Percentiles rank a stretch among this genome's conserved stretches.
Evolutionary conservation across 2,888 invertebrate species (phyloP).

Genomic region (Willowsia nigromaculata): DNA sequence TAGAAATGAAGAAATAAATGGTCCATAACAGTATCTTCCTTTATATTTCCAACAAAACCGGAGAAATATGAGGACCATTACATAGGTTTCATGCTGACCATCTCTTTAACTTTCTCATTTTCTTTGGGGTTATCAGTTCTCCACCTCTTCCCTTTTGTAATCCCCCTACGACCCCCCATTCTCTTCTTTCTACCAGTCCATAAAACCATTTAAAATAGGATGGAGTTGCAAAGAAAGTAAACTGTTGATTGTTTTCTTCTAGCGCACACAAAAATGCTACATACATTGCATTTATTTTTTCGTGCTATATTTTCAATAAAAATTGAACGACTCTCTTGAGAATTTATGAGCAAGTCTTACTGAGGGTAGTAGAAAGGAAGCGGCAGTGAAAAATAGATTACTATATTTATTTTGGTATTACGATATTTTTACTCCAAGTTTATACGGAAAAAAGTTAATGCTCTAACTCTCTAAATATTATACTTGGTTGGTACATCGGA

Average conservation of each 20-base stretch:
- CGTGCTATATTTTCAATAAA: neutral
- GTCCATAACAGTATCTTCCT: slow-evolving; percentile 26
- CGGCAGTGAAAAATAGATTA: slow-evolving; percentile 13
- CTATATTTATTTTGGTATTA: slow-evolving; percentile 11
- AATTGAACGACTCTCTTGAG: slow-evolving; percentile 50
- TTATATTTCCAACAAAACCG: slow-evolving; percentile 6
- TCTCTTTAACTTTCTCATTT: slow-evolving; percentile 19
- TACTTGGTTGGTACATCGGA: too few species aligned
- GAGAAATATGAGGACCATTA: slow-evolving; percentile 28
- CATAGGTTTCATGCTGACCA: slow-evolving; percentile 15
- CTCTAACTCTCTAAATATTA: too few species aligned
- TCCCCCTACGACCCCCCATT: neutral
- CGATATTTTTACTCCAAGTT: neutral
- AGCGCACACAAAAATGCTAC: neutral
- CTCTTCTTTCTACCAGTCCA: neutral
- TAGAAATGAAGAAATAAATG: slow-evolving; percentile 39
- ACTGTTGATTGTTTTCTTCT: slow-evolving; percentile 67
- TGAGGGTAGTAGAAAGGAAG: neutral
- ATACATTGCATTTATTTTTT: neutral
- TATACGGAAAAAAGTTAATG: neutral
- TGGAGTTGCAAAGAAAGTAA: slow-evolving; percentile 29
- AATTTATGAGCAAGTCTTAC: slow-evolving; percentile 49
- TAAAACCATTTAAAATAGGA: slow-evolving; percentile 55
- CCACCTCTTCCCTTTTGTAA: slow-evolving; percentile 36
- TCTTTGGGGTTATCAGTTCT: neutral